Conservation (phyloP, 2,888 invertebrate genomes). For the Sthenelais limicola region DNA sequence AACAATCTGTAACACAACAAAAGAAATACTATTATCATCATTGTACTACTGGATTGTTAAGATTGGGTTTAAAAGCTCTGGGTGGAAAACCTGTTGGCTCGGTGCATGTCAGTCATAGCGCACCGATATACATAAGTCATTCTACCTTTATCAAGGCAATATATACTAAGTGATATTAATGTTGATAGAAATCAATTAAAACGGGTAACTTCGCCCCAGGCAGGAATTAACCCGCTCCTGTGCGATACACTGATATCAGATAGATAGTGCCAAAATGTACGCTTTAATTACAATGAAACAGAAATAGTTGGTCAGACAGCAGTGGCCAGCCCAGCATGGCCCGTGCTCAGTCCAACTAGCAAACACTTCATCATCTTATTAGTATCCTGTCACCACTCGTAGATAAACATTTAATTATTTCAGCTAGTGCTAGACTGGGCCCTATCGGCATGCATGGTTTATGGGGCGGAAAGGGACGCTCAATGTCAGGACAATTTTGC, state of each 20-base stretch:
- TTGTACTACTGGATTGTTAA: neutral
- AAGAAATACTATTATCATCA: neutral
- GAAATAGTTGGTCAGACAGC: neutral
- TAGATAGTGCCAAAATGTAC: neutral
- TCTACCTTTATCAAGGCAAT: too few relatives aligned
- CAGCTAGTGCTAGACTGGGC: neutral
- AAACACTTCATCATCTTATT: constrained; percentile 17
- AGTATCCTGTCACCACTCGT: neutral
- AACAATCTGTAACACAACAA: constrained; percentile 28
- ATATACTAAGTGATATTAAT: too few relatives aligned
- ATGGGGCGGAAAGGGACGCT: constrained; percentile 12
- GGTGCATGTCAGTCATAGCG: too few relatives aligned
- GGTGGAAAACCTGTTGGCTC: too few relatives aligned
- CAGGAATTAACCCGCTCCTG: neutral
- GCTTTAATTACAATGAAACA: constrained; percentile 36
- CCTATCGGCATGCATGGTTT: neutral
- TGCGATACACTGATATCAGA: neutral
- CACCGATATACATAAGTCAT: neutral
- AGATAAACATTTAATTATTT: constrained; percentile 36
- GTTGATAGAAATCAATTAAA: constrained; percentile 15
- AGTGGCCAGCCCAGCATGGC: neutral
- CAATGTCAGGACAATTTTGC: too few relatives aligned
- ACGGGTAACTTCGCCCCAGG: constrained; percentile 13
- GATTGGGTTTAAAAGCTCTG: too few relatives aligned
- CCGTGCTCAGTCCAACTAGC: too few relatives aligned